Base-by-base conservation (phyloP, 2,888 invertebrate species). In the Aspidiotus rigidus region DNA sequence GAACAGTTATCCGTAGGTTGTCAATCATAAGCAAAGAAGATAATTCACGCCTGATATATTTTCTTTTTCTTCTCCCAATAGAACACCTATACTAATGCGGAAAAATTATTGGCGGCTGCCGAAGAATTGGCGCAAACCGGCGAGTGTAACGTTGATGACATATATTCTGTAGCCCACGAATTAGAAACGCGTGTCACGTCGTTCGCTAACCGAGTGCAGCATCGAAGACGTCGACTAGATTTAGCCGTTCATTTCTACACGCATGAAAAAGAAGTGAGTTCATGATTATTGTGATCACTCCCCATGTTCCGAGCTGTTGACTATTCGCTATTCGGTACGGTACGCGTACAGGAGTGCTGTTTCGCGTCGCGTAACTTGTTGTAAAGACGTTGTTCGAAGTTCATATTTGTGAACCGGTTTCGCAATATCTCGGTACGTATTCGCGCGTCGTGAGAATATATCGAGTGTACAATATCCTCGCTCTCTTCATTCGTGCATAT, bases 71-170 rank as follows among this genome's bases (percentile, higher is more conserved):
- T 40, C 69, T 41, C 72, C 72, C 71, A 81, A 1, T 82, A 95
- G 87, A 98, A 98, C 77, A 98, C 98, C 2, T 97, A 98, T 77
- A 96, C 96, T 70, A 98, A 98, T 81, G 97, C 97, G 0, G 96
- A 97, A 77, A 98, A 98, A 80, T 81, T 98, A 59, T 82, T 98
- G 62, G 89, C 93, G 0, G 97, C 97, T 0, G 97, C 97, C 0
- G 95, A 96, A 76, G 97, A 97, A 78, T 80, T 98, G 74, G 96
- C 96, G 0, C 87, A 92, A 72, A 93, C 95, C 0, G 96, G 97
- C 39, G 97, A 97, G 80, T 96, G 96, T 75, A 93, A 94, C 77
- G 92, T 95, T 0, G 93, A 95, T 77, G 97, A 97, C 77, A 96
- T 98, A 75, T 87, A 93, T 77, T 88, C 90, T 10, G 96, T 97